phyloP scores from a whole-genome alignment of 2,888 invertebrate genomes.

The Cantharis flavilabris region DNA sequence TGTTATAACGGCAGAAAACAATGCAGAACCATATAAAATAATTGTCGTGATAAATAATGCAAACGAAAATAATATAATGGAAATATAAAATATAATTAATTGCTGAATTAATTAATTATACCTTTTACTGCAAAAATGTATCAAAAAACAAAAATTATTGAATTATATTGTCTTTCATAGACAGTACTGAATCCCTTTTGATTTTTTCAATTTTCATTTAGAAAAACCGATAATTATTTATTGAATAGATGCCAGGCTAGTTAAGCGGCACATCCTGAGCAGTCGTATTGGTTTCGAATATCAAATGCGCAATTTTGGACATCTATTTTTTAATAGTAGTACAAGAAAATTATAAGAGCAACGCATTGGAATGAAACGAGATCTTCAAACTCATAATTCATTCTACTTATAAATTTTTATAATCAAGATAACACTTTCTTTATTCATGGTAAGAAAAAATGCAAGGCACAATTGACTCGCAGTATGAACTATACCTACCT shows the following conservation, averaged over 20 bases:
- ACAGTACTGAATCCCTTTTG: background rate
- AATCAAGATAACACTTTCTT: background rate
- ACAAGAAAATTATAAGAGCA: background rate
- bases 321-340: no score
- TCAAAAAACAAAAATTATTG: background rate
- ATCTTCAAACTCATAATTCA: background rate
- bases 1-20: background rate
- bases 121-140: constrained; percentile 1
- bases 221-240: background rate
- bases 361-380: background rate
- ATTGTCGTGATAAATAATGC: constrained; percentile 22
- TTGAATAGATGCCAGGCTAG: background rate
- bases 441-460: background rate
- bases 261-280: background rate
- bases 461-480: constrained; percentile 21
- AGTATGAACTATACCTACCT: constrained; percentile 11
- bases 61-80: constrained; percentile 20
- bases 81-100: constrained; percentile 28
- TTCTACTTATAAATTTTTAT: background rate
- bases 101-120: constrained; percentile 26
- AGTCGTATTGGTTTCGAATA: no score
- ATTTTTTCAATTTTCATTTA: background rate
- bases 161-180: background rate
- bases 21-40: background rate
- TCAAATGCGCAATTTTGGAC: no score